These are phyloP conservation scores for Lasaia peninsularis DNA, from an alignment of 1,140 invertebrate genomes.

Conservation along the genomic window DNA sequence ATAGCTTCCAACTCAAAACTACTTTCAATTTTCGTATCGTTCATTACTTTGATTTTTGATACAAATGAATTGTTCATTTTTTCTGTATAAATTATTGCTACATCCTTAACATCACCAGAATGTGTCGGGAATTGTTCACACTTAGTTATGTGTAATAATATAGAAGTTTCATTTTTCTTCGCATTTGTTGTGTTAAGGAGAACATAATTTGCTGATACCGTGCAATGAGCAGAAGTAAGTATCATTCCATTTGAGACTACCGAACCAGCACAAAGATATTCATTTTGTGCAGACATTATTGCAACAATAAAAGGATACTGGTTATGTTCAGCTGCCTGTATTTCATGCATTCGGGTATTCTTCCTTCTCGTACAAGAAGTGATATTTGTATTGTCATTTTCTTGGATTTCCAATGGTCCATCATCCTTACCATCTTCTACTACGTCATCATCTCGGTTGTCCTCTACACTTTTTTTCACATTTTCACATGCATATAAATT, in stretches of 20 bases:
- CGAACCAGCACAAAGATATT: constrained; percentile 58
- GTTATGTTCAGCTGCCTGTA: constrained; percentile 35
- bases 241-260: constrained; percentile 57
- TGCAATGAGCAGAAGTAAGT: constrained; percentile 55
- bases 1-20: constrained; percentile 45
- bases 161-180: constrained; percentile 42
- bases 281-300: constrained; percentile 55
- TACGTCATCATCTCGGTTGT: constrained; percentile 47
- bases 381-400: constrained; percentile 40
- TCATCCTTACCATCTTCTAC: constrained; percentile 50
- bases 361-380: constrained; percentile 47
- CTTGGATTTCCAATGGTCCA: constrained; percentile 37
- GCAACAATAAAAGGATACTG: constrained; percentile 65
- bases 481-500: constrained; percentile 30
- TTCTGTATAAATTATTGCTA: constrained; percentile 56
- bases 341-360: constrained; percentile 55
- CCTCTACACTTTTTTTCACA: constrained; percentile 60
- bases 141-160: constrained; percentile 47
- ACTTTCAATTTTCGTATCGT: constrained; percentile 34
- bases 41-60: constrained; percentile 53
- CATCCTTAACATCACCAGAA: constrained; percentile 45
- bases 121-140: constrained; percentile 59
- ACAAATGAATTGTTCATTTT: constrained; percentile 50
- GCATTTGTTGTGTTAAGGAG: constrained; percentile 50
- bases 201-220: constrained; percentile 41